Conservation (phyloP, 2,113 vertebrate genomes). For the Macaca mulatta region DNA sequence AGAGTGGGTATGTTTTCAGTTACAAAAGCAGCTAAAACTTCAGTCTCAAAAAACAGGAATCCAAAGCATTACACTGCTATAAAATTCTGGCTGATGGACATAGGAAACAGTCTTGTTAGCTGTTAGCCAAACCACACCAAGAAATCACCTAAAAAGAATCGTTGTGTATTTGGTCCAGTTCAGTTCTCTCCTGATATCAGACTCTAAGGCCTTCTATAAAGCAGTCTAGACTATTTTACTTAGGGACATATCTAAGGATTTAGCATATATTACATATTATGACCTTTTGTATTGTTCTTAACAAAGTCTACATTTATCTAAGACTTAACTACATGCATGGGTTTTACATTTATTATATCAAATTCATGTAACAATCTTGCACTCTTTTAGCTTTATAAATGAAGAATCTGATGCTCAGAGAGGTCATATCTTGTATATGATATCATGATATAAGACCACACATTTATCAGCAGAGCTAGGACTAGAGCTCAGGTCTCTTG, state of each 20-base stretch:
- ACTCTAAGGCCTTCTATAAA: not conserved
- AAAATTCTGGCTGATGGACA: not conserved
- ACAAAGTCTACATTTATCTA: not conserved
- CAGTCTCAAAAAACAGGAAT: slow-evolving; percentile 28
- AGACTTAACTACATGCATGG: not conserved
- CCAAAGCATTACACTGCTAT: slow-evolving; percentile 26
- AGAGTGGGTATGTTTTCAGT: slow-evolving; percentile 28
- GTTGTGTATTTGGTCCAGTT: not conserved
- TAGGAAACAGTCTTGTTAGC: not conserved
- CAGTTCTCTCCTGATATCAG: not conserved
- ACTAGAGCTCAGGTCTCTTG: not conserved
- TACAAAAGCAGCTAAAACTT: slow-evolving; percentile 46
- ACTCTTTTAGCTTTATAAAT: not conserved
- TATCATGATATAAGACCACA: not conserved
- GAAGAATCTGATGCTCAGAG: not conserved
- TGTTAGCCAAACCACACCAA: not conserved
- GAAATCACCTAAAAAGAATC: not conserved
- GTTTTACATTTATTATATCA: not conserved
- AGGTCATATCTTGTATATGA: not conserved
- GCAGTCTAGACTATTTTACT: not conserved
- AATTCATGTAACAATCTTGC: not conserved
- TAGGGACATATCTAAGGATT: not conserved
- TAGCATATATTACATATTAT: not conserved
- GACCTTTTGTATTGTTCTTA: not conserved
- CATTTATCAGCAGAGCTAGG: not conserved